Percentiles rank a stretch among this genome's conserved stretches.
Evolutionary conservation across 2,797 vertebrate species (phyloP).

Genomic region (Sebastes oblongus): DNA sequence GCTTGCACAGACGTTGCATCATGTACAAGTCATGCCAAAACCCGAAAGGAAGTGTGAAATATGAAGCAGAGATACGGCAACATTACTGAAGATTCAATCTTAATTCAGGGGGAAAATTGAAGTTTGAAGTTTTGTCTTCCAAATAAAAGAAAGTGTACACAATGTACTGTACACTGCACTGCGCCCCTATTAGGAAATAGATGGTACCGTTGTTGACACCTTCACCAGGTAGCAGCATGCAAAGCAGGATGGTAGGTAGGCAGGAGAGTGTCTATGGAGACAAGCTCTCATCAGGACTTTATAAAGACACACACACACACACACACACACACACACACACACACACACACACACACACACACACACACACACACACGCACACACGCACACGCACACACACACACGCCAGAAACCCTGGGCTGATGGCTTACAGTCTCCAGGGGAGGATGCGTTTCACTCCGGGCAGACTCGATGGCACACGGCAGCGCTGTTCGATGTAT

Average conservation of each 20-base stretch:
- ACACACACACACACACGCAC: neutral
- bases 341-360: neutral
- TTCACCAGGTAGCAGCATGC: conserved; percentile 41
- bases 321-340: neutral
- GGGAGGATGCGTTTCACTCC: conserved; percentile 45
- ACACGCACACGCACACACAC: neutral
- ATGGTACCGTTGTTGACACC: conserved; percentile 38
- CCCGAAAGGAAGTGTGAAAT: conserved; percentile 36
- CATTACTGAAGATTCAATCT: neutral
- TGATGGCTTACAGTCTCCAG: conserved; percentile 19
- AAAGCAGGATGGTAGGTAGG: conserved; percentile 9
- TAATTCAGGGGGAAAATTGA: neutral
- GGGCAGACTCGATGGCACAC: conserved; percentile 31
- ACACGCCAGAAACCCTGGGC: conserved; percentile 11
- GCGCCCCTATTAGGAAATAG: neutral
- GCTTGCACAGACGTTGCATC: conserved; percentile 69
- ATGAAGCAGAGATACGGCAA: conserved; percentile 23
- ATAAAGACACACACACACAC: neutral
- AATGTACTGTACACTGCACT: neutral
- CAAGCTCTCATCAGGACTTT: conserved; percentile 18
- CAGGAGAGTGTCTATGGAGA: conserved; percentile 28
- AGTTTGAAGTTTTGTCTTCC: neutral
- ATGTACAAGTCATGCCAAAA: conserved; percentile 25
- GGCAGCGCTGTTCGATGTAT: conserved; percentile 23
- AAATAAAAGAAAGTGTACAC: neutral